Evolutionary conservation across 1,140 invertebrate genomes (phyloP), one percentile per base, ranked within the genome.

Genomic region (Trypoxylus dichotomus): DNA sequence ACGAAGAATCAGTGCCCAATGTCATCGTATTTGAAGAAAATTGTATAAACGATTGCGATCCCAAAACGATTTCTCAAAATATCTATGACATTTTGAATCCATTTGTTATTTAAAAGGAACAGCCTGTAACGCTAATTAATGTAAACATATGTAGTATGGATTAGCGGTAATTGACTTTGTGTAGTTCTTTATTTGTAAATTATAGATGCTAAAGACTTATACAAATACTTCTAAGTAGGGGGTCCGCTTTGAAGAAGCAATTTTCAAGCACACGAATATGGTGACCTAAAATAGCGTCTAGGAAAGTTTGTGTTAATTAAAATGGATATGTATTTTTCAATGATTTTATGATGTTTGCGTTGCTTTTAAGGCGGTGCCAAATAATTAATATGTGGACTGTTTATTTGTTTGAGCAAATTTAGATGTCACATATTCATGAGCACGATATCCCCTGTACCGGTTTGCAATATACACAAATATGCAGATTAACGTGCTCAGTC

Each of bases 241-340:
- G 60, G 60, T 68, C 60, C 60, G 27, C 27, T 24, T 68, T 29
- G 24, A 27, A 29, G 60, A 68, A 27, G 21, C 27, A 27, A 13
- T 24, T 68, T 68, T 68, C 60, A 29, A 27, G 11, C 60, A 13
- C 15, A 27, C 24, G 60, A 68, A 68, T 29, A 68, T 25, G 24
- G 13, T 68, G 60, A 68, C 60, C 60, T 68, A 68, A 68, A 68
- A 68, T 68, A 10, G 2, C 27, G 24, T 25, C 21, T 21, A 68
- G 24, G 60, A 68, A 68, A 68, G 60, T 68, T 68, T 13, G 60
- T 68, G 60, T 68, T 68, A 68, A 68, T 68, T 68, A 68, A 68
- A 68, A 68, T 29, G 27, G 60, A 68, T 68, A 68, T 24, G 24
- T 10, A 11, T 68, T 68, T 68, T 68, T 68, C 24, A 68, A 68